Conservation (phyloP, 2,113 vertebrate species). For the Scophthalmus maximus region DNA sequence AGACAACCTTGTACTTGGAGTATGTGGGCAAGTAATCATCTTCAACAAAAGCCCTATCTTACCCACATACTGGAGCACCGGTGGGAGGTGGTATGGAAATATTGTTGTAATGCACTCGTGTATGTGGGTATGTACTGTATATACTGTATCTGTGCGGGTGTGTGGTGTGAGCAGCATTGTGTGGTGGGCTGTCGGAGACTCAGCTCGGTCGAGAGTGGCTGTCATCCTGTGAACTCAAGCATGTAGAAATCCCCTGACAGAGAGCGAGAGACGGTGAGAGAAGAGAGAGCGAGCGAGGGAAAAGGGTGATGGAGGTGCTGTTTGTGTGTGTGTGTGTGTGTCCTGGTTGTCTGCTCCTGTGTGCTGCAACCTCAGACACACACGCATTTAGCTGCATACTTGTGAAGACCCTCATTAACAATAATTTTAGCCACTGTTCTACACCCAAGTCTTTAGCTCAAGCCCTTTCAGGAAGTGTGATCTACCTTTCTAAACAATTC, state of each 20-base stretch:
- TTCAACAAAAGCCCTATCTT: conserved; percentile 58
- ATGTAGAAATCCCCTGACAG: conserved; percentile 57
- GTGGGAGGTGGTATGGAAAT: conserved; percentile 27
- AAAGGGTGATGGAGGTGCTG: neutral
- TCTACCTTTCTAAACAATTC: neutral
- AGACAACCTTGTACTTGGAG: conserved; percentile 55
- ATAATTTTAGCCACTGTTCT: neutral
- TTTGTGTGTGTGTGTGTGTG: neutral
- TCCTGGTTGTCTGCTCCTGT: conserved; percentile 28
- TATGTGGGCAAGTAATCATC: conserved; percentile 66
- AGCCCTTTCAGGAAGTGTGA: neutral
- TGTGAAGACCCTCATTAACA: neutral
- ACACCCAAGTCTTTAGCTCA: neutral
- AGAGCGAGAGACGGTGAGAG: conserved; percentile 4
- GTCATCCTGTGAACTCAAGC: conserved; percentile 69
- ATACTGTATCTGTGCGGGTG: conserved; percentile 3
- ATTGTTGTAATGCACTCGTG: neutral
- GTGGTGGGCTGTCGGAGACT: conserved; percentile 39
- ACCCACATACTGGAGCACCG: conserved; percentile 22
- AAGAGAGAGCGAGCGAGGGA: neutral
- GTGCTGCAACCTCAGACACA: conserved; percentile 12
- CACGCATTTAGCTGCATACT: neutral
- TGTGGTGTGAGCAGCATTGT: conserved; percentile 32
- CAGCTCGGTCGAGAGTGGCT: conserved; percentile 48
- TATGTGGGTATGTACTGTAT: neutral